Conservation (phyloP, 2,888 invertebrate genomes). For the Lamellibrachia satsuma region DNA sequence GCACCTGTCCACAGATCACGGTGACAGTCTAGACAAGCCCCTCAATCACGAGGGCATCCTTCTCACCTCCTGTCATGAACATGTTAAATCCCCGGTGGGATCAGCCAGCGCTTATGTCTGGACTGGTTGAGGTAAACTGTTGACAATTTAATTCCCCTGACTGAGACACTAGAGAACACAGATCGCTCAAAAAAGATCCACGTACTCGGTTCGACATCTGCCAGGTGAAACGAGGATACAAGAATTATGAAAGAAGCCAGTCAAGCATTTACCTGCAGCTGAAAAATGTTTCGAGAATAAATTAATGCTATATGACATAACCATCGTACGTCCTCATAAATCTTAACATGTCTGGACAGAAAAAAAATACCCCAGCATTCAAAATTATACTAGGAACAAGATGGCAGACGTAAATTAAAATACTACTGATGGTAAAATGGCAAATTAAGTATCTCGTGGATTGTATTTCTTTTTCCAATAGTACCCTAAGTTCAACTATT, state of each 20-base stretch:
- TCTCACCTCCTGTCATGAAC: background rate
- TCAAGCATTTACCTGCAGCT: background rate
- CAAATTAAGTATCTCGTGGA: background rate
- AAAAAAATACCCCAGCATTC: background rate
- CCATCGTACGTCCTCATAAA: background rate
- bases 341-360: background rate
- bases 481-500: no score
- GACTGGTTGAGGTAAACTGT: background rate
- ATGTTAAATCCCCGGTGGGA: background rate
- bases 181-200: background rate
- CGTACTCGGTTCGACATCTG: background rate
- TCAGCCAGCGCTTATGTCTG: background rate
- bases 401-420: background rate
- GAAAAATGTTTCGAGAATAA: background rate
- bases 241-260: background rate
- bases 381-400: background rate
- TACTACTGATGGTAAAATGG: background rate
- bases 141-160: background rate
- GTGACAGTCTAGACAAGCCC: constrained; percentile 10
- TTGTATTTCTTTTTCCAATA: background rate
- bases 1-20: background rate
- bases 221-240: background rate
- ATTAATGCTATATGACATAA: background rate
- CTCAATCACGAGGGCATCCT: background rate
- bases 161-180: background rate